phyloP scores from a whole-genome alignment of 2,113 vertebrate genomes.

The Lucifuga dentata region DNA sequence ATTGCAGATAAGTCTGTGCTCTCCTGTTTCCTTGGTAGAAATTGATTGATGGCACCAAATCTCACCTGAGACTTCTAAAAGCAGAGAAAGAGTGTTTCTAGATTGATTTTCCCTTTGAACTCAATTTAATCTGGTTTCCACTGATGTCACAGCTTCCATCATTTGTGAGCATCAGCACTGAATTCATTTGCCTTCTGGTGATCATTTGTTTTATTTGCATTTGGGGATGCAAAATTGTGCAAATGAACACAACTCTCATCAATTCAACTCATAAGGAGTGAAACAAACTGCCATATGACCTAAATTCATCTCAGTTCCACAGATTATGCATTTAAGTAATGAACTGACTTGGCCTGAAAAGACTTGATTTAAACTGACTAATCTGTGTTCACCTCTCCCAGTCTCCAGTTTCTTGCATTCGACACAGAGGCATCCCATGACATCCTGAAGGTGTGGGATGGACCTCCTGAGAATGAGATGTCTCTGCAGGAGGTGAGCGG shows the following conservation, averaged over 20 bases:
- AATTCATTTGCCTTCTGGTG: not conserved
- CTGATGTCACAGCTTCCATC: not conserved
- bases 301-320: not conserved
- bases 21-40: constrained; percentile 40
- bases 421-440: constrained; percentile 99
- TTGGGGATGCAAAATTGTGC: not conserved
- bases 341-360: not conserved
- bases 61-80: constrained; percentile 43
- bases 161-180: constrained; percentile 1
- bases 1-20: constrained; percentile 45
- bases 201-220: constrained; percentile 10
- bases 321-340: constrained; percentile 6
- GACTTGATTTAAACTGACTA: not conserved
- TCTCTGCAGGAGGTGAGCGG: constrained; percentile 95
- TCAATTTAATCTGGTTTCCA: constrained; percentile 3
- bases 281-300: not conserved
- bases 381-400: constrained; percentile 62
- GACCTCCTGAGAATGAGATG: constrained; percentile 96
- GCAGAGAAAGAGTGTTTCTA: constrained; percentile 2
- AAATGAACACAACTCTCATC: not conserved
- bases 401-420: constrained; percentile 97
- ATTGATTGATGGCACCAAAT: constrained; percentile 47
- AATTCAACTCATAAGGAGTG: not conserved
- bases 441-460: constrained; percentile 97
- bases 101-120: constrained; percentile 20